Base-by-base conservation (phyloP, 1,140 invertebrate genomes). In the Daktulosphaira vitifoliae region DNA sequence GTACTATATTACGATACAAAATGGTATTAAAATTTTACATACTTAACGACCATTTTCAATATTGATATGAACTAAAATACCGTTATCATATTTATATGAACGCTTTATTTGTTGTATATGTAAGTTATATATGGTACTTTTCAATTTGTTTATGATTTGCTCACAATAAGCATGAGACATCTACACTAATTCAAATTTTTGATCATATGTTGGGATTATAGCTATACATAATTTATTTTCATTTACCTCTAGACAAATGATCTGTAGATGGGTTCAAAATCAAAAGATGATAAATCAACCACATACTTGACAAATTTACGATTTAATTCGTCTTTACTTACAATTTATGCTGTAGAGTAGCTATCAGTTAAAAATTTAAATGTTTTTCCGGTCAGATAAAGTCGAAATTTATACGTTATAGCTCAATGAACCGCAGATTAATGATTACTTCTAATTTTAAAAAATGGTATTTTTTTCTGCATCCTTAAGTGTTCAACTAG, bases 1-100 rank as follows among this genome's bases (percentile, higher is more conserved):
- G 8, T 15, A 49, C 22, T 23, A n/a, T 49, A 7, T 23, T 25
- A 15, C 46, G 22, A 22, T 4, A 48, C 13, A 49, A 23, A 49
- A 49, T 49, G 22, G 46, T n/a, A 49, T 49, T 3, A 49, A 20
- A 23, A 23, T 49, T 23, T 49, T 49, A 15, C 8, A n/a, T 49
- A 25, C 46, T 49, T 49, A 20, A 49, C 22, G 8, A 15, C 22
- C 46, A 49, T 49, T 15, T 49, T 49, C 22, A n/a, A 13, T 25
- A n/a, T 49, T 49, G 2, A 49, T 13, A 49, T 49, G 46, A 49
- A 49, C 46, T 25, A 49, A n/a, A 39, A n/a, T n/a, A n/a, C n/a
- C 13, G 33, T 7, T 37, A 7, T 37, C 33, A 7, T 37, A n/a
- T n/a, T n/a, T n/a, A n/a, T n/a, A n/a, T n/a, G n/a, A n/a, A n/a